Evolutionary conservation across 2,797 vertebrate genomes (phyloP), one percentile per base, ranked within the genome.

Genomic region (Galago senegalensis): DNA sequence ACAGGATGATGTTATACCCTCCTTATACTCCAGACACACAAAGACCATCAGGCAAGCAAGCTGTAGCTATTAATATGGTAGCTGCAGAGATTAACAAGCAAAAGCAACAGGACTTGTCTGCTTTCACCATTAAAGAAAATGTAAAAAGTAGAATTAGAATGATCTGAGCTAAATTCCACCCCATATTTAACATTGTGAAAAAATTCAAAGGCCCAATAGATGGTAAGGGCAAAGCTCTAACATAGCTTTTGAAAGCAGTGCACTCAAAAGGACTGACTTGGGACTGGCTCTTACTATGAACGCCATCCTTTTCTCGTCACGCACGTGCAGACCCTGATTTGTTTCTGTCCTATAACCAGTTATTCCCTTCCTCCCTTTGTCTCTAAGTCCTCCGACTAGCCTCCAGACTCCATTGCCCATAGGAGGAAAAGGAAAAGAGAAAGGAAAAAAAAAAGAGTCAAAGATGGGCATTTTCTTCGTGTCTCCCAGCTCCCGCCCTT

Each of bases 71-170:
- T 27, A 69, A 2, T 23, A 18, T 7, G n/a, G 49, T 40, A 63
- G 23, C 46, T 49, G 4, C 49, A 63, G 84, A 67, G 11, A 82
- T 77, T 53, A 46, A 37, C 20, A 70, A 65, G 46, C 46, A n/a
- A 88, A 82, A 93, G 65, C 37, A 72, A 53, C 5, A 46, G 67
- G 10, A 20, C 76, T 80, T n/a, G 25, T n/a, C 27, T 49, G 49
- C 12, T 96, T 65, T 75, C 53, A 61, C n/a, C n/a, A 72, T 56
- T 29, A 63, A 92, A 20, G 84, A 77, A 88, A 87, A 27, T 4
- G 3, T 31, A 40, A 40, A 87, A 80, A 84, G 40, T 73, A 86
- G 49, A 94, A 80, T 87, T 69, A 67, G 21, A 89, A 29, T n/a
- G 40, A n/a, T 14, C 18, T 72, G 40, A 93, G 37, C 53, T 34